Evolutionary conservation across 2,888 invertebrate genomes (phyloP).

Genomic region (Lottia scabra): DNA sequence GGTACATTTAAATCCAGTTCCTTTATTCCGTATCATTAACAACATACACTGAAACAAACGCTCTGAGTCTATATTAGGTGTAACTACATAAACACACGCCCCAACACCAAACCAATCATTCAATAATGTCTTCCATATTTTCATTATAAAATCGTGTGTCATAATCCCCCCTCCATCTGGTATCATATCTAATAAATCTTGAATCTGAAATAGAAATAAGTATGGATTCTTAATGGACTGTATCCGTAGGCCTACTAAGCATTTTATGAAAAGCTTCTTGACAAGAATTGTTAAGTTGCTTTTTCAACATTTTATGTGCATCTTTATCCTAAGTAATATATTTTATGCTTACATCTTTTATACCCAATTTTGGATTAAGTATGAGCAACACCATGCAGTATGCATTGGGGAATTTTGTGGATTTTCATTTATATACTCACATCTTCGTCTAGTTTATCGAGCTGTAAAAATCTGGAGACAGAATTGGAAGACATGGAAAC

Average conservation of each 20-base stretch:
- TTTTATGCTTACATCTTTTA: too few relatives aligned
- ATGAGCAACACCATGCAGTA: too few relatives aligned
- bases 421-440: slow-evolving; percentile 28
- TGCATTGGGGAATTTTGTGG: too few relatives aligned
- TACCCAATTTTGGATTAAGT: too few relatives aligned
- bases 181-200: slow-evolving; percentile 59
- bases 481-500: slow-evolving; percentile 55
- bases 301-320: too few relatives aligned
- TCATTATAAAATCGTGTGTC: slow-evolving; percentile 61
- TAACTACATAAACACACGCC: slow-evolving; percentile 58
- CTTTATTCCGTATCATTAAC: slow-evolving; percentile 61
- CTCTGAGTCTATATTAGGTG: slow-evolving; percentile 62
- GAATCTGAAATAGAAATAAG: slow-evolving; percentile 46
- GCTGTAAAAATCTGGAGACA: slow-evolving; percentile 56
- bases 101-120: slow-evolving; percentile 64
- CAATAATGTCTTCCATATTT: slow-evolving; percentile 59
- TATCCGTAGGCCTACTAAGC: too few relatives aligned
- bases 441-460: slow-evolving; percentile 62
- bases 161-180: slow-evolving; percentile 64
- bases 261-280: too few relatives aligned
- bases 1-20: slow-evolving; percentile 55
- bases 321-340: too few relatives aligned
- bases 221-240: too few relatives aligned
- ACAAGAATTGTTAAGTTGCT: too few relatives aligned
- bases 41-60: slow-evolving; percentile 58